Percentiles rank a stretch among this genome's conserved stretches.
Evolutionary conservation across 2,113 vertebrate species (phyloP).

Genomic region (Ranitomeya variabilis): DNA sequence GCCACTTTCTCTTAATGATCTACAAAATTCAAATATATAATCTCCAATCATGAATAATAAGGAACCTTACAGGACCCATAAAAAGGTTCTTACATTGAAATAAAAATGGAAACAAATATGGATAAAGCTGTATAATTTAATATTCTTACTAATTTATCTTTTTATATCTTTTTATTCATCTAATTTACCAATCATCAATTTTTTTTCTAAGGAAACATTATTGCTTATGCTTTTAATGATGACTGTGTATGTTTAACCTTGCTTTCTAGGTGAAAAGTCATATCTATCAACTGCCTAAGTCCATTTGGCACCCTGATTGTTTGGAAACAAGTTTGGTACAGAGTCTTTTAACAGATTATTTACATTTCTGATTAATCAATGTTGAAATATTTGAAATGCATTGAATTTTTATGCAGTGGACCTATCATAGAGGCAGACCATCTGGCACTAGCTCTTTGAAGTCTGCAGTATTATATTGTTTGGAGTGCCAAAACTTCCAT

Average conservation of each 20-base stretch:
- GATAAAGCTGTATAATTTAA: no score
- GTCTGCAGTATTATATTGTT: no score
- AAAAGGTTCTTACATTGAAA: no score
- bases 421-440: neutral
- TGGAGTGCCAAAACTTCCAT: no score
- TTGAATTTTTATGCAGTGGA: neutral
- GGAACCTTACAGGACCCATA: no score
- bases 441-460: neutral
- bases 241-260: neutral
- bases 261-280: conserved; percentile 10
- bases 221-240: neutral
- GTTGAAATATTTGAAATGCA: neutral
- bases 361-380: neutral
- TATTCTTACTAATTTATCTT: no score
- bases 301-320: neutral
- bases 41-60: no score
- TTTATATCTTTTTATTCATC: no score
- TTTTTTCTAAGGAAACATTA: neutral
- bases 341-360: neutral
- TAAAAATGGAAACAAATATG: no score
- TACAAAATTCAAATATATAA: no score
- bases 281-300: neutral
- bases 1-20: no score
- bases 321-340: neutral
- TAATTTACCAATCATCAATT: no score